Evolutionary conservation across 2,113 vertebrate genomes (phyloP).

Genomic region (Antechinus stuartii): DNA sequence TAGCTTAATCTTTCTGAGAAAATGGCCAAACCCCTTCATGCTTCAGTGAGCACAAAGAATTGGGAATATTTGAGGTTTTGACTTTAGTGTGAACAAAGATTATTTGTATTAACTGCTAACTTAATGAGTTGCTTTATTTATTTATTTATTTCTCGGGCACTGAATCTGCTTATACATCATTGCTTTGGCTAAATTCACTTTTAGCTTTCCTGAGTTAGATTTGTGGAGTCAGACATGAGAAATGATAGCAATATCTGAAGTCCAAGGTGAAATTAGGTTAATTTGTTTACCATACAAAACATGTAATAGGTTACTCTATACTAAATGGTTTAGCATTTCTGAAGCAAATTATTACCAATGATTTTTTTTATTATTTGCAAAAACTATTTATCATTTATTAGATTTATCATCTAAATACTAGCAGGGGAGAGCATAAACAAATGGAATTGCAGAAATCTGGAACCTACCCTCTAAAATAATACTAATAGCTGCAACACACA

Average conservation of each 20-base stretch:
- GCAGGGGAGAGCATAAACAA: not conserved
- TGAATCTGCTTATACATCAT: constrained; percentile 37
- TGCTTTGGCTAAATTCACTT: constrained; percentile 37
- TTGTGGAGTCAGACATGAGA: constrained; percentile 11
- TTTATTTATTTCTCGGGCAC: constrained; percentile 39
- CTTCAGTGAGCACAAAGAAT: constrained; percentile 78
- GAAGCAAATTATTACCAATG: not conserved
- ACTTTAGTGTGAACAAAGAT: constrained; percentile 57
- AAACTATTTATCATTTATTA: not conserved
- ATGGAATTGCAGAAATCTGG: not conserved
- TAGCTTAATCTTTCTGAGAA: constrained; percentile 62
- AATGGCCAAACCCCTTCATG: constrained; percentile 62
- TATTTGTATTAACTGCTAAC: constrained; percentile 64
- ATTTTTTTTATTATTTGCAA: not conserved
- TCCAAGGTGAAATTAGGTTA: not conserved
- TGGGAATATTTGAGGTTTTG: constrained; percentile 66
- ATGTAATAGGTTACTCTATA: not conserved
- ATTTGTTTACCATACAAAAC: not conserved
- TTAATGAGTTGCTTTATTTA: constrained; percentile 68
- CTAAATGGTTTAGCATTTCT: constrained; percentile 13
- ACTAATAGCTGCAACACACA: not conserved
- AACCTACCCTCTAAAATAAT: not conserved
- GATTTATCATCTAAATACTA: not conserved
- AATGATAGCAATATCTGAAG: not conserved
- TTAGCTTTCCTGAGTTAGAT: constrained; percentile 15